Base-by-base conservation (phyloP, 2,113 vertebrate genomes). In the Lutjanus erythropterus region DNA sequence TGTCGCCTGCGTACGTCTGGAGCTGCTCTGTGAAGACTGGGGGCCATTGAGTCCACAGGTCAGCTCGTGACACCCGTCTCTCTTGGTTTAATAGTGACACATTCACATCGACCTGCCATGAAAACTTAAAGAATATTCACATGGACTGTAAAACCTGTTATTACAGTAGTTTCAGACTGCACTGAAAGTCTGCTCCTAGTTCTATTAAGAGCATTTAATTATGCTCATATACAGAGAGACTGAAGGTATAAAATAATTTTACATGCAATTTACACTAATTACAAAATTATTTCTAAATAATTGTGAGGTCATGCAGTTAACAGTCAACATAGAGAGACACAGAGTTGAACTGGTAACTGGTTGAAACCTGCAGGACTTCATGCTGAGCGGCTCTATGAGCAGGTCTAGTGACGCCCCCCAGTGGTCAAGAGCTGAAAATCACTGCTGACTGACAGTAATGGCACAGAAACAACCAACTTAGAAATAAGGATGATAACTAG, bases 1-100 rank as follows among this genome's bases (percentile, higher is more conserved):
- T 86, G 92, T 90, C 88, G 91, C 88, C 92, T 86, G 9, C 62
- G 23, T 83, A 84, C 27, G 90, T 93, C 93, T 93, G 93, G 93
- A 79, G 83, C 81, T 59, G 77, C 56, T 80, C 60, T 71, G 64
- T 62, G 86, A 84, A 80, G 71, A 92, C 88, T 90, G 86, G 81
- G 71, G 59, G 73, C 86, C 83, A 80, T 93, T 93, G 80, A 92
- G 88, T 72, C 25, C 49, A 9, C 35, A 19, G 64, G 87, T 81
- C 88, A 82, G 23, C 39, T 59, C 56, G 5, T 81, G 76, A 86
- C 87, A 86, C 80, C 82, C 77, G 33, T 75, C 70, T 55, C 71
- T 62, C 69, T 42, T 29, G 37, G 37, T 74, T 87, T 80, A 86
- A 88, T 81, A 52, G 78, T 60, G 65, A 33, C 69, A 29, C 81